phyloP scores from a whole-genome alignment of 2,797 vertebrate species.

The Toxotes lorentzi region DNA sequence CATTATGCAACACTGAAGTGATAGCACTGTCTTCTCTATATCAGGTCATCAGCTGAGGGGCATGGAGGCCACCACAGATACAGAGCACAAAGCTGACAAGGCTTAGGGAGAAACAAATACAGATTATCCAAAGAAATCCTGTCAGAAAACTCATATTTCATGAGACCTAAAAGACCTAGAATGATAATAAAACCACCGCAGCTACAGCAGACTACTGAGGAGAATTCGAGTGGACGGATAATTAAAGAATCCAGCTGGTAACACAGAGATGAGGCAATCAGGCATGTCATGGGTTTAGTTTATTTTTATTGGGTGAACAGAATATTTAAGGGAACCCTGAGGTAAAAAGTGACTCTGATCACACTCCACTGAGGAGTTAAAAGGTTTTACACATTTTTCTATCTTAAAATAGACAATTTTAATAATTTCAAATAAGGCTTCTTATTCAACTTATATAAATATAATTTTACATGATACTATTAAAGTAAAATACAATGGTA shows the following conservation, averaged over 20 bases:
- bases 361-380: slow-evolving; percentile 10
- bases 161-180: neutral
- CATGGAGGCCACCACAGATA: neutral
- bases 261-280: neutral
- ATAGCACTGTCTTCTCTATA: slow-evolving; percentile 28
- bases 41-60: slow-evolving; percentile 6
- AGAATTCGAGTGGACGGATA: neutral
- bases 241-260: slow-evolving; percentile 6
- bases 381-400: slow-evolving; percentile 34
- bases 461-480: slow-evolving; percentile 27
- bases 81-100: slow-evolving; percentile 1
- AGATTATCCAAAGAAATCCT: neutral
- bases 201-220: slow-evolving; percentile 4
- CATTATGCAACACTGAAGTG: slow-evolving; percentile 54
- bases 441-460: slow-evolving; percentile 59
- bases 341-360: slow-evolving; percentile 29
- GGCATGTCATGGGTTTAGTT: slow-evolving; percentile 24
- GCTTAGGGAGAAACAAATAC: neutral
- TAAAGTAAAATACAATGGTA: slow-evolving; percentile 19
- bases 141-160: neutral
- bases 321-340: slow-evolving; percentile 50
- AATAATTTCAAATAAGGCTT: slow-evolving; percentile 38
- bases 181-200: neutral
- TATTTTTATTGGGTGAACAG: slow-evolving; percentile 70
- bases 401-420: slow-evolving; percentile 32